A percentile compares a stretch with the other conserved stretches of the same genome.
phyloP scores from a whole-genome alignment of 2,113 vertebrate genomes.

The Oryzias melastigma region DNA sequence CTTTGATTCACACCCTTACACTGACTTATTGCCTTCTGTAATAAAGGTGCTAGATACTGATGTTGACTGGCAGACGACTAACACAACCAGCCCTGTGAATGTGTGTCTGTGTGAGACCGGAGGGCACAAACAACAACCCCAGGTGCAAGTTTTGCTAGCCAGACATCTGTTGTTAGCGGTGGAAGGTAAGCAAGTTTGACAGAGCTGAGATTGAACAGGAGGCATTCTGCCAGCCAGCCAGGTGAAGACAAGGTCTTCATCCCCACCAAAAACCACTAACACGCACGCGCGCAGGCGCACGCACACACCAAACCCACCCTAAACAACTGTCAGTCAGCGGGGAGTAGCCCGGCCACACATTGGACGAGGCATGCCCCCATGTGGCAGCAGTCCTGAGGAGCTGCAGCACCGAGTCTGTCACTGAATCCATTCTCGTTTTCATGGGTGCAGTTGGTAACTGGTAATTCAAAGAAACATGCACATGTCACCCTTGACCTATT shows the following conservation, averaged over 20 bases:
- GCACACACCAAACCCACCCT: neutral
- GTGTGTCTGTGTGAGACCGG: constrained; percentile 42
- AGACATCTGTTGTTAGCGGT: constrained; percentile 74
- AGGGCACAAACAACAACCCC: constrained; percentile 69
- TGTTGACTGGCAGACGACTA: constrained; percentile 66
- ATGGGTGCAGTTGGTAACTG: constrained; percentile 17
- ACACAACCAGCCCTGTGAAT: constrained; percentile 41
- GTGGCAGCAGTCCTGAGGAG: constrained; percentile 44
- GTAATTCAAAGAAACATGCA: no score
- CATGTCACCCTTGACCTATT: no score
- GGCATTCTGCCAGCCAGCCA: constrained; percentile 66
- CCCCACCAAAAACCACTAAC: constrained; percentile 21
- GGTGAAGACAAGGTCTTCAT: constrained; percentile 48
- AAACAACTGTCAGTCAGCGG: constrained; percentile 7
- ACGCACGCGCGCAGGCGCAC: constrained; percentile 13
- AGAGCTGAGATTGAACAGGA: constrained; percentile 75
- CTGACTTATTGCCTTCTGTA: constrained; percentile 65
- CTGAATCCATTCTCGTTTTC: constrained; percentile 25
- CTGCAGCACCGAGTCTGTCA: constrained; percentile 18
- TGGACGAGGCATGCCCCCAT: constrained; percentile 44
- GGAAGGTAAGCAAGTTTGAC: constrained; percentile 74
- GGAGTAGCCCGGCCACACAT: constrained; percentile 13
- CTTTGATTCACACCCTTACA: constrained; percentile 48
- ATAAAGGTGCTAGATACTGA: constrained; percentile 67
- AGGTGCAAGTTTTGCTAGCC: constrained; percentile 64